Percentiles rank a stretch among this genome's conserved stretches.
These are phyloP conservation scores for Keiferia lycopersicella DNA, from an alignment of 2,888 invertebrate genomes.

Conservation along the genomic window DNA sequence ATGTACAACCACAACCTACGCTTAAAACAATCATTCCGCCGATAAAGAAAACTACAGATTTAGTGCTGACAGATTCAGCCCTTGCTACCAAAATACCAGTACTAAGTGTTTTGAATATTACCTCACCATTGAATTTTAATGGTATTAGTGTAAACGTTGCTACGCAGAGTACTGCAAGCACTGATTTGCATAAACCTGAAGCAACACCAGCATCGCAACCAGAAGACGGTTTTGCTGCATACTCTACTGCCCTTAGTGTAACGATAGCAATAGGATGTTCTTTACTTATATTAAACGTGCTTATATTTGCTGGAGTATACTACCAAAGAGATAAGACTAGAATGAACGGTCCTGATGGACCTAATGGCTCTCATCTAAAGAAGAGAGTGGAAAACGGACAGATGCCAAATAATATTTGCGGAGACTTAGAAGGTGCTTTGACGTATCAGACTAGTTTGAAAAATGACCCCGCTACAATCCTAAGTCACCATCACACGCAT, in stretches of 20 bases:
- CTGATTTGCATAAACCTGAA: slow-evolving; percentile 66
- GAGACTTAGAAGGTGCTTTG: slow-evolving; percentile 86
- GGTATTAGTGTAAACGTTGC: slow-evolving; percentile 64
- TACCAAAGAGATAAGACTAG: slow-evolving; percentile 94
- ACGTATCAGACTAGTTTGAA: slow-evolving; percentile 80
- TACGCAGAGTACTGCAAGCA: slow-evolving; percentile 56
- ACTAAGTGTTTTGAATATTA: slow-evolving; percentile 66
- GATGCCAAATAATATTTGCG: slow-evolving; percentile 94
- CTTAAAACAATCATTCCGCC: slow-evolving; percentile 80
- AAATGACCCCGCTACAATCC: slow-evolving; percentile 86
- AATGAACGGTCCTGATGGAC: slow-evolving; percentile 82
- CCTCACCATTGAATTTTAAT: slow-evolving; percentile 69
- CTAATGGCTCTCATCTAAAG: slow-evolving; percentile 80
- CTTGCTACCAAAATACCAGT: slow-evolving; percentile 67
- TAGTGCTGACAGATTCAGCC: slow-evolving; percentile 66
- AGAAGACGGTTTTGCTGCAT: slow-evolving; percentile 94
- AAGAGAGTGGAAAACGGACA: slow-evolving; percentile 92
- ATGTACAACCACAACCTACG: slow-evolving; percentile 79
- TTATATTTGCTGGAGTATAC: slow-evolving; percentile 97
- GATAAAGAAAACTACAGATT: slow-evolving; percentile 80
- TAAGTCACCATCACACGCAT: slow-evolving; percentile 88
- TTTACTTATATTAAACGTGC: slow-evolving; percentile 92
- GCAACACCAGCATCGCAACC: slow-evolving; percentile 81
- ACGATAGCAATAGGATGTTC: slow-evolving; percentile 98
- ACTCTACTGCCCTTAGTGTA: slow-evolving; percentile 94